Conservation (phyloP, 2,113 vertebrate genomes). For the Sterna hirundo region DNA sequence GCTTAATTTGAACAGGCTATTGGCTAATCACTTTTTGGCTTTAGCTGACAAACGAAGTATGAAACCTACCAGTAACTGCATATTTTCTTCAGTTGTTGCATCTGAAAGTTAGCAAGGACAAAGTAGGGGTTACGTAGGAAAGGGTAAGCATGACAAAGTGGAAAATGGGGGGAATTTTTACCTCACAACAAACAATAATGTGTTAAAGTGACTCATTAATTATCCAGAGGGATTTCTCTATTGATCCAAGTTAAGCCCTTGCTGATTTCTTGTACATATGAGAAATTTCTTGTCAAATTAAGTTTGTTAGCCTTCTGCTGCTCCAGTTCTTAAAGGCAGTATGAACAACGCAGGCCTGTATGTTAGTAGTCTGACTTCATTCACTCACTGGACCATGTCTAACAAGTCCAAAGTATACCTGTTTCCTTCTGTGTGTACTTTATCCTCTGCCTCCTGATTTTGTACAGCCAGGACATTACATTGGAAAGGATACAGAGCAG, state of each 20-base stretch:
- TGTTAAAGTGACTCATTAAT: background rate
- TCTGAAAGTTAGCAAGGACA: background rate
- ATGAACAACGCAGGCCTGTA: background rate
- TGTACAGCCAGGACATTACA: background rate
- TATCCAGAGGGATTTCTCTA: background rate
- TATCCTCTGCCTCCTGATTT: background rate
- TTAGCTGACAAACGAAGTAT: background rate
- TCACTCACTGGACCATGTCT: background rate
- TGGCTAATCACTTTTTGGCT: background rate
- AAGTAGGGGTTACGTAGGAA: background rate
- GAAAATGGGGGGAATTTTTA: background rate
- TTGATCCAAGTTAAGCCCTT: background rate
- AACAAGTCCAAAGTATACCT: background rate
- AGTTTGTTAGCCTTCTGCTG: background rate
- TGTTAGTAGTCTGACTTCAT: background rate
- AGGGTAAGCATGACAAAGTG: background rate
- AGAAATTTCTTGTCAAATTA: background rate
- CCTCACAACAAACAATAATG: background rate
- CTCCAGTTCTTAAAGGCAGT: background rate
- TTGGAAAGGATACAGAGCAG: background rate
- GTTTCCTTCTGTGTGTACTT: background rate
- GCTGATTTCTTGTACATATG: background rate
- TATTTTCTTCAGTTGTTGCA: background rate
- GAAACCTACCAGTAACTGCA: background rate
- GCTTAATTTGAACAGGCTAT: background rate